A percentile compares a stretch with the other conserved stretches of the same genome.
Evolutionary conservation across 2,113 vertebrate species (phyloP).

Genomic region (Psephotus haematonotus): DNA sequence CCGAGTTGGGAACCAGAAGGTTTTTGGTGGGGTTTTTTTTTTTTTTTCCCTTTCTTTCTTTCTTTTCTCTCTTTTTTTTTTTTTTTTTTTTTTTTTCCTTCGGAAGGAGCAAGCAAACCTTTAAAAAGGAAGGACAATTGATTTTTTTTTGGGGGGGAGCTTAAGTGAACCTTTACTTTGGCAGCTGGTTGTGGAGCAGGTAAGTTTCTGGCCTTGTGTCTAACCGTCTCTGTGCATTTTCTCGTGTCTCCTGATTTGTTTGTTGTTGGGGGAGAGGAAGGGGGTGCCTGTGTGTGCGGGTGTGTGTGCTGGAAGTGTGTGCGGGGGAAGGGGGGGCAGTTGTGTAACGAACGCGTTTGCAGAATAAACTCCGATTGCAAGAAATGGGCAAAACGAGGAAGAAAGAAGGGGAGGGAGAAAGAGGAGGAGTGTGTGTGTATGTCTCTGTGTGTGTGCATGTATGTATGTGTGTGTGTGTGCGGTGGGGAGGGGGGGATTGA

Average conservation of each 20-base stretch:
- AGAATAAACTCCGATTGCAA: conserved; percentile 74
- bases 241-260: conserved; percentile 69
- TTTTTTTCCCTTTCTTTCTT: neutral
- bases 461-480: neutral
- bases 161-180: conserved; percentile 91
- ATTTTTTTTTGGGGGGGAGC: conserved; percentile 83
- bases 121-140: conserved; percentile 89
- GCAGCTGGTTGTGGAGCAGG: conserved; percentile 92
- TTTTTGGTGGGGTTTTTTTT: neutral
- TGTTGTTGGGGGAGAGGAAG: conserved; percentile 53
- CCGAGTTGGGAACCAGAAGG: conserved; percentile 89
- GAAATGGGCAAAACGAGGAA: conserved; percentile 66
- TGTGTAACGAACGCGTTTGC: conserved; percentile 82
- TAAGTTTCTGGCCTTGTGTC: conserved; percentile 94
- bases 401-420: conserved; percentile 61
- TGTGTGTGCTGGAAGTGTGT: neutral
- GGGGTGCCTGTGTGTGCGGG: too few species aligned
- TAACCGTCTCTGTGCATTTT: conserved; percentile 74
- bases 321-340: conserved; percentile 59
- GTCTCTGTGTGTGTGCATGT: neutral
- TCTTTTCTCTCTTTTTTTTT: neutral
- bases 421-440: conserved; percentile 40
- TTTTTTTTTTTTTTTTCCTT: conserved; percentile 68
- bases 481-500: conserved; percentile 39
- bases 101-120: conserved; percentile 76